Percentiles rank a stretch among this genome's conserved stretches.
Evolutionary conservation across 2,113 vertebrate genomes (phyloP).

Genomic region (Herpailurus yagouaroundi): DNA sequence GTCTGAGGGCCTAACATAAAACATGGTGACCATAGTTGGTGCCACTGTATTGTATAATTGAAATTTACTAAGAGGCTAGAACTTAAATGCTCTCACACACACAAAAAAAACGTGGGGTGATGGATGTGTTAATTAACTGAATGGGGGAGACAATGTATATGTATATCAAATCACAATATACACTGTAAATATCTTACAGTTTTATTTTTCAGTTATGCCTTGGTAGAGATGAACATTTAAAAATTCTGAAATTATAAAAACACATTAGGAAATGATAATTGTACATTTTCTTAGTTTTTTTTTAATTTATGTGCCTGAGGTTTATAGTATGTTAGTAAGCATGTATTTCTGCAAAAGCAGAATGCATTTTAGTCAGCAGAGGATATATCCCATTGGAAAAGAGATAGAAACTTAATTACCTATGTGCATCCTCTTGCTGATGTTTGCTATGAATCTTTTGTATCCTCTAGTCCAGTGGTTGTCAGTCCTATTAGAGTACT

Average conservation of each 20-base stretch:
- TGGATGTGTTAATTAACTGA: neutral
- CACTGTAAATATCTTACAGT: neutral
- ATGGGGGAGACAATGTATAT: neutral
- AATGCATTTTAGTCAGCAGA: neutral
- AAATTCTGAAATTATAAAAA: neutral
- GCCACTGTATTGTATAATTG: neutral
- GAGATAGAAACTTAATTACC: neutral
- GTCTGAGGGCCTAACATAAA: neutral
- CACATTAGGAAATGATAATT: neutral
- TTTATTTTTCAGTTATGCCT: neutral
- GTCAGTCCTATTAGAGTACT: neutral
- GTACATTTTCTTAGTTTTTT: neutral
- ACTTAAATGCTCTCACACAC: neutral
- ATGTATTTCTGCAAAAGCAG: neutral
- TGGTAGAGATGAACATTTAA: neutral
- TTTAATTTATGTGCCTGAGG: neutral
- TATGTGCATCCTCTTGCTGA: neutral
- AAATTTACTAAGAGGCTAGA: neutral
- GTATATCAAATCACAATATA: neutral
- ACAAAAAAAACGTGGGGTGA: neutral
- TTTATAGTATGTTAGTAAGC: neutral
- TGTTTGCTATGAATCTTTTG: neutral
- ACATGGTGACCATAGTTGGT: neutral
- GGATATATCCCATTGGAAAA: neutral
- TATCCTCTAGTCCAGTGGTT: neutral